Percentiles rank a stretch among this genome's conserved stretches.
Conservation (phyloP, 1,140 invertebrate genomes). For the Diorhabda elongata region DNA sequence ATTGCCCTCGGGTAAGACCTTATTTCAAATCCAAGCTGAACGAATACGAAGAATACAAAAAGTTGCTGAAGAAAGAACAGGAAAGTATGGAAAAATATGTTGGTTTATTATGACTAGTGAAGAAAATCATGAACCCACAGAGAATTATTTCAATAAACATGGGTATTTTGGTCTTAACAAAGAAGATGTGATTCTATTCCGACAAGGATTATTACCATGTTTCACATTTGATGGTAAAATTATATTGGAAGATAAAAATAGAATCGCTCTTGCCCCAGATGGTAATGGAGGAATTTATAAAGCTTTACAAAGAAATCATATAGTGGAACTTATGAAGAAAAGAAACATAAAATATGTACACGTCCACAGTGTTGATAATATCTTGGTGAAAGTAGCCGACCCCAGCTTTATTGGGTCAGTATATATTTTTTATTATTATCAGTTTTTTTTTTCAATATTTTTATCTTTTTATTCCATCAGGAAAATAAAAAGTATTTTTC, state of each 20-base stretch:
- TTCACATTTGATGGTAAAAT: conserved; percentile 94
- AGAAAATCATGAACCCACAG: conserved; percentile 81
- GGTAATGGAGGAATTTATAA: conserved; percentile 97
- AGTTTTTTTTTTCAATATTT: neutral
- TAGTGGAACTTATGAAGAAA: conserved; percentile 78
- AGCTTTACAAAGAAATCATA: conserved; percentile 69
- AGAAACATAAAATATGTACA: conserved; percentile 88
- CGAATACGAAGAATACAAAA: conserved; percentile 76
- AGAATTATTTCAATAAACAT: conserved; percentile 75
- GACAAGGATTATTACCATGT: conserved; percentile 90
- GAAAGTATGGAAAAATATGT: conserved; percentile 64
- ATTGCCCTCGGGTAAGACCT: conserved; percentile 69
- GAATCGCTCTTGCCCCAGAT: conserved; percentile 87
- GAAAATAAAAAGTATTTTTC: too few relatives aligned
- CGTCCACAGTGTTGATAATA: conserved; percentile 98
- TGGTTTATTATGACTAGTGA: conserved; percentile 99
- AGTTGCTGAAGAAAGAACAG: conserved; percentile 66
- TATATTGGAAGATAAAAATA: conserved; percentile 74
- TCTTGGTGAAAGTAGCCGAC: conserved; percentile 96
- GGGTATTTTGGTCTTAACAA: conserved; percentile 83
- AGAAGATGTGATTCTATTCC: conserved; percentile 83
- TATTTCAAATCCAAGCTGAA: conserved; percentile 95
- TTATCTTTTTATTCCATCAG: neutral
- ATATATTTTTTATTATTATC: neutral
- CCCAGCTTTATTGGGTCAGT: conserved; percentile 83